Conservation (phyloP, 2,888 invertebrate species). For the Cheilosia grossa region DNA sequence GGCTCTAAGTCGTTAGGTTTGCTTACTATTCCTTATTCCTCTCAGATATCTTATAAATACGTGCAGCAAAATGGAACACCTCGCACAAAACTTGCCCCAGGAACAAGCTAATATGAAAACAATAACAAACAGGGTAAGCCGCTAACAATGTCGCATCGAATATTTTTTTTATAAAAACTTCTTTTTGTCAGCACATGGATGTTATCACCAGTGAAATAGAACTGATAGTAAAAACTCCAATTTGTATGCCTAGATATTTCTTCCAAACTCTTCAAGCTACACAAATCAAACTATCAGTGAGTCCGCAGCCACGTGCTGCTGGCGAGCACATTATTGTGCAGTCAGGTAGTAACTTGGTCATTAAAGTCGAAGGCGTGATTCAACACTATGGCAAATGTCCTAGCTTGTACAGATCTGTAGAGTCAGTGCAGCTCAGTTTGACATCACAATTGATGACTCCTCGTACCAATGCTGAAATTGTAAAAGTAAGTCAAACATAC, state of each 20-base stretch:
- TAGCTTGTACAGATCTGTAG: conserved; percentile 88
- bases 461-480: conserved; percentile 77
- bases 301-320: conserved; percentile 90
- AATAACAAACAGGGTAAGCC: conserved; percentile 80
- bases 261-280: conserved; percentile 94
- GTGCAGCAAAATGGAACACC: conserved; percentile 81
- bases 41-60: conserved; percentile 77
- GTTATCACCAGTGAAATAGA: conserved; percentile 86
- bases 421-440: conserved; percentile 88
- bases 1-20: no score
- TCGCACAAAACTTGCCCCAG: conserved; percentile 80
- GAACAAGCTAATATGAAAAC: conserved; percentile 81
- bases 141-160: neutral
- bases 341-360: conserved; percentile 92
- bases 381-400: conserved; percentile 87
- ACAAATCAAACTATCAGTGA: conserved; percentile 91
- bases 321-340: conserved; percentile 94
- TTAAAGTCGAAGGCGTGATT: conserved; percentile 97
- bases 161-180: neutral
- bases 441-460: conserved; percentile 86
- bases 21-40: neutral
- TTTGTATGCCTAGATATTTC: conserved; percentile 90
- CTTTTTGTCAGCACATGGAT: conserved; percentile 83
- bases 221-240: conserved; percentile 86
- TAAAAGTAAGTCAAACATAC: conserved; percentile 71